phyloP scores from a whole-genome alignment of 2,113 vertebrate genomes.

The Vicugna pacos region DNA sequence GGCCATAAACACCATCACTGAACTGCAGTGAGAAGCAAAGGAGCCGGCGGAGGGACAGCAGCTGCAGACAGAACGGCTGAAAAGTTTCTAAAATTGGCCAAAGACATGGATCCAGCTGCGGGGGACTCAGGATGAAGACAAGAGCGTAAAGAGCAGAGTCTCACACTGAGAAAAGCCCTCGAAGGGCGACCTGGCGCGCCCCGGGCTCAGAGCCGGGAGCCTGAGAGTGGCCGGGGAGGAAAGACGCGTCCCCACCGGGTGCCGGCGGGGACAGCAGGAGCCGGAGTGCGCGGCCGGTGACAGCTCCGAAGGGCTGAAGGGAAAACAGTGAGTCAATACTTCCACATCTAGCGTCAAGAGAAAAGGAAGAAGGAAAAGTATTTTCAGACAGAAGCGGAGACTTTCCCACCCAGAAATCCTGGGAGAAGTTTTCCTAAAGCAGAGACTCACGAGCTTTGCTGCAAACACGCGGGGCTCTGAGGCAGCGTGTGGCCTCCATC shows the following conservation, averaged over 20 bases:
- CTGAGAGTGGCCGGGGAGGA: not conserved
- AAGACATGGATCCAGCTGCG: rapidly evolving
- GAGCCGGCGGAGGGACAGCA: too few relatives aligned
- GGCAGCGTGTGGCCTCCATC: not conserved
- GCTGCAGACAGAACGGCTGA: rapidly evolving
- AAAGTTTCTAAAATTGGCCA: rapidly evolving
- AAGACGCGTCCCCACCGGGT: rapidly evolving
- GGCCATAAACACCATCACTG: not conserved
- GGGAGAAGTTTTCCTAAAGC: not conserved
- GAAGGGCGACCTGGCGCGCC: rapidly evolving
- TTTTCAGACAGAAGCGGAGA: not conserved
- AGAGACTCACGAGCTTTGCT: rapidly evolving
- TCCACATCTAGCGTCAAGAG: not conserved
- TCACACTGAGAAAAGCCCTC: not conserved
- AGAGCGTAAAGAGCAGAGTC: rapidly evolving
- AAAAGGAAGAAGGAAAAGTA: not conserved
- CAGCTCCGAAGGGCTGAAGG: not conserved
- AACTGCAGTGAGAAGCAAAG: too few relatives aligned
- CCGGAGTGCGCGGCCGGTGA: too few relatives aligned
- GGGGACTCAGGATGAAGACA: rapidly evolving
- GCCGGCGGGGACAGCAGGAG: too few relatives aligned
- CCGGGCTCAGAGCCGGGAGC: too few relatives aligned
- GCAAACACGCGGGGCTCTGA: rapidly evolving
- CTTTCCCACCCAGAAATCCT: too few relatives aligned
- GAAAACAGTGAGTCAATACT: rapidly evolving